phyloP scores from a whole-genome alignment of 1,140 invertebrate species.

The Hermatobates lingyangjiaoensis region DNA sequence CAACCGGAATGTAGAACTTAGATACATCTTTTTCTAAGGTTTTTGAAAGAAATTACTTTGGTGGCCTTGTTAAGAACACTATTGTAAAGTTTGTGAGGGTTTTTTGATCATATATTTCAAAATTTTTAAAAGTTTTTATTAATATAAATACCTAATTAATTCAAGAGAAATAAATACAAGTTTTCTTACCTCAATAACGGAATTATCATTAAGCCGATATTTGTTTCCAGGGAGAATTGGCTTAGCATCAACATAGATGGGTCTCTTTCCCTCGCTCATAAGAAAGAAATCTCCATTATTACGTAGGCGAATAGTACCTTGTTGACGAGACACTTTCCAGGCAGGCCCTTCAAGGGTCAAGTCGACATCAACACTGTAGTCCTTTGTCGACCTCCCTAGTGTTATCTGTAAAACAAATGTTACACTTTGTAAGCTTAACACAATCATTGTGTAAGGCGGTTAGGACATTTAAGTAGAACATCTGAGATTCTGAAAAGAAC shows the following conservation, averaged over 20 bases:
- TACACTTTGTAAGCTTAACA: constrained; percentile 2
- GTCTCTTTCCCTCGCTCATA: constrained; percentile 83
- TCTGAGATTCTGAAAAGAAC: too few relatives aligned
- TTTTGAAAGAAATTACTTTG: too few relatives aligned
- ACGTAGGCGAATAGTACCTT: constrained; percentile 73
- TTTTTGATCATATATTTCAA: not conserved
- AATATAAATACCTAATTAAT: too few relatives aligned
- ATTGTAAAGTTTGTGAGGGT: not conserved
- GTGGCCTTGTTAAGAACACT: not conserved
- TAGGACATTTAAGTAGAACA: too few relatives aligned
- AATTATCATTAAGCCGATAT: constrained; percentile 76
- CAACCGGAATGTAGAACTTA: too few relatives aligned
- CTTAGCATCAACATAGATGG: constrained; percentile 83
- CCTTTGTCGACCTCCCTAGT: constrained; percentile 72
- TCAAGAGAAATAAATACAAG: too few relatives aligned
- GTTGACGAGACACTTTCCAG: constrained; percentile 64
- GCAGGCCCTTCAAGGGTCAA: constrained; percentile 77
- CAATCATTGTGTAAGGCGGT: too few relatives aligned
- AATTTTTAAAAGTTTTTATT: not conserved
- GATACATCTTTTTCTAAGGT: too few relatives aligned
- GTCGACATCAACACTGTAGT: constrained; percentile 85
- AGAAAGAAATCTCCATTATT: constrained; percentile 89
- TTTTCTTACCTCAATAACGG: constrained; percentile 70
- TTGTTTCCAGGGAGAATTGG: constrained; percentile 73
- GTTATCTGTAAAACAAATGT: constrained; percentile 45